Evolutionary conservation across 2,888 invertebrate species (phyloP).

Genomic region (Heliconius ethilla): DNA sequence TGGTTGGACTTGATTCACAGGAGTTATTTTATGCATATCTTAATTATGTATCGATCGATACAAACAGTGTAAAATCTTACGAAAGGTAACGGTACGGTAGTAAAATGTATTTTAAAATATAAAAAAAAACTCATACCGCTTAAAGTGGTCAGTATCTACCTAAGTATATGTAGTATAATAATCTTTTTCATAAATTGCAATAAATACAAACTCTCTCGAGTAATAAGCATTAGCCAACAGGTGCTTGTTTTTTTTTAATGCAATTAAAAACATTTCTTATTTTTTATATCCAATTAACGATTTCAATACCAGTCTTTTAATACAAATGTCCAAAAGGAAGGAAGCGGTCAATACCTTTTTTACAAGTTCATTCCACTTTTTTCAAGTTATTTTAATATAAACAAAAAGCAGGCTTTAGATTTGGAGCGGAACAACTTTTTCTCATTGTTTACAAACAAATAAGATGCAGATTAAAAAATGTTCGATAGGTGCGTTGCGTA

Average conservation of each 20-base stretch:
- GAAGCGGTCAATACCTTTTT: constrained; percentile 32
- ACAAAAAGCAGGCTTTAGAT: constrained; percentile 39
- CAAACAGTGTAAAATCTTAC: no score
- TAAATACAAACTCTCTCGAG: not conserved
- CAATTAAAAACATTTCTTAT: constrained; percentile 4
- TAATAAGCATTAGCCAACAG: not conserved
- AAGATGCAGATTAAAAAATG: constrained; percentile 12
- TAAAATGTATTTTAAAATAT: no score
- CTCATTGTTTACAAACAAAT: constrained; percentile 24
- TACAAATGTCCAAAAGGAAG: constrained; percentile 36
- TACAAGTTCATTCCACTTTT: constrained; percentile 30
- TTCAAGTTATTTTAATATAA: constrained; percentile 29
- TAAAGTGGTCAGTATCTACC: no score
- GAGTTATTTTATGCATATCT: no score
- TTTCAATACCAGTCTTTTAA: constrained; percentile 5
- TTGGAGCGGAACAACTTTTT: constrained; percentile 39
- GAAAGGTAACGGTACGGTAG: no score
- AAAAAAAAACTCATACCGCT: no score
- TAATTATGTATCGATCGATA: no score
- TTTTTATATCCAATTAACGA: not conserved
- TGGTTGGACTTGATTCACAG: no score
- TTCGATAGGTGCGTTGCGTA: constrained; percentile 2
- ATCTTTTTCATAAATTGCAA: not conserved
- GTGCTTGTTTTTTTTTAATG: not conserved
- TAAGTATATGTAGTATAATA: not conserved